Base-by-base conservation (phyloP, 1,140 invertebrate species). In the Leptoteleia sp. region DNA sequence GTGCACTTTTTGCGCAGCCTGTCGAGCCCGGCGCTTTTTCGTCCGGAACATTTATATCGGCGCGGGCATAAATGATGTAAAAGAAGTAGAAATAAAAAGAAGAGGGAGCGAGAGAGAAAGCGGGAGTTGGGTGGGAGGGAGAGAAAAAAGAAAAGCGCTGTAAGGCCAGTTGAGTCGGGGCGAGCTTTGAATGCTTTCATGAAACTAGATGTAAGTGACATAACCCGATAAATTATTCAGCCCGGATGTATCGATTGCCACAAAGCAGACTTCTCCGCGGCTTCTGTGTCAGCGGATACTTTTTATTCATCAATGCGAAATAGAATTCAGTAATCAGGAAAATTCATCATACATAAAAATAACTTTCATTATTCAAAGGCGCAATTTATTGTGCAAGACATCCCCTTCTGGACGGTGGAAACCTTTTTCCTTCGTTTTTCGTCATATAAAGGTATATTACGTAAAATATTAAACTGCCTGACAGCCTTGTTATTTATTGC, bases 181-280 rank as follows among this genome's bases (percentile, higher is more conserved):
- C 35, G 48, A 76, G 71, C 78, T 76, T 80, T 80, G 78, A 80
- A 76, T 80, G 78, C 72, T 80, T 80, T 80, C 78, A 80, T 76
- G 78, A 80, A 80, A 80, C 78, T 76, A 67, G 71, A 71, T 71
- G 77, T 71, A 80, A 80, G 77, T 76, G 77, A 76, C 71, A 80
- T 80, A 80, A 80, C 71, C 72, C 77, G 57, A 80, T 80, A 80
- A 80, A 80, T 80, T 76, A 80, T 80, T 76, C 78, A 80, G 42
- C 68, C 57, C 40, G 70, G 78, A 59, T 64, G 52, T 80, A 80
- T 80, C 72, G 78, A 80, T 80, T 80, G 62, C 31, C 50, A 50
- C 67, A 75, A 76, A 76, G 67, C 70, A 75, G 70, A 75, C 76
- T 71, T 70, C 71, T 52, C 64, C 70, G 31, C 25, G 52, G 29